Percentiles rank a stretch among this genome's conserved stretches.
phyloP scores from a whole-genome alignment of 2,888 invertebrate species.

The Meganola albula region DNA sequence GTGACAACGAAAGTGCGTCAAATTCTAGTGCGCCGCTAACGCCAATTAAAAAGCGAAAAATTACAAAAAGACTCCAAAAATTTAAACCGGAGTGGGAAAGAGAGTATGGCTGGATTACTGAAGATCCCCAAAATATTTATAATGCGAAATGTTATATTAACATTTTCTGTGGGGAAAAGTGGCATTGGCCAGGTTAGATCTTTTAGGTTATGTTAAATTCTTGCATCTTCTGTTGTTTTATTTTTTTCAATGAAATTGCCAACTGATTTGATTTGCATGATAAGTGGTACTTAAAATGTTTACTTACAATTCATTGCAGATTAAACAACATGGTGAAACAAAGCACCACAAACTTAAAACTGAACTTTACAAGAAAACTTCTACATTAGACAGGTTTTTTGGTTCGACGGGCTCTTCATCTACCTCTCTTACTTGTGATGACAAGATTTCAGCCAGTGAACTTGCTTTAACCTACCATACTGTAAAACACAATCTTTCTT shows the following conservation, averaged over 20 bases:
- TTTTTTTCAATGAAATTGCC: slow-evolving; percentile 1
- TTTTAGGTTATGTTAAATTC: neutral
- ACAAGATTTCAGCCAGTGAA: neutral
- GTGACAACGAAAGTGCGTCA: too few species aligned
- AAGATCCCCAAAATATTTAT: slow-evolving; percentile 6
- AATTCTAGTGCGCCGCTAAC: too few species aligned
- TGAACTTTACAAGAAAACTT: slow-evolving; percentile 10
- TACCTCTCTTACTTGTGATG: slow-evolving; percentile 6
- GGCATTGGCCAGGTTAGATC: slow-evolving; percentile 5
- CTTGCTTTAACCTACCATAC: neutral
- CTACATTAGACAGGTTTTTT: slow-evolving; percentile 10
- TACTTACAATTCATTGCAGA: slow-evolving; percentile 4
- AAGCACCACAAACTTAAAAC: slow-evolving; percentile 13
- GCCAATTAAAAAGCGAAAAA: too few species aligned
- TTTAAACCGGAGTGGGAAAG: slow-evolving; percentile 9
- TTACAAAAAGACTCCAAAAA: slow-evolving; percentile 4
- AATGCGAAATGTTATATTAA: slow-evolving; percentile 9
- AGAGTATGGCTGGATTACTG: slow-evolving; percentile 9
- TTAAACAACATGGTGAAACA: slow-evolving; percentile 14
- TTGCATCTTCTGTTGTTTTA: neutral
- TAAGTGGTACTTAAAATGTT: neutral
- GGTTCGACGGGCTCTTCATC: slow-evolving; percentile 5
- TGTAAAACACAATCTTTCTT: slow-evolving; percentile 1
- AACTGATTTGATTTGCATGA: neutral
- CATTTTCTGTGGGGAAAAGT: slow-evolving; percentile 5